A percentile compares a stretch with the other conserved stretches of the same genome.
Conservation (phyloP, 2,888 invertebrate species). For the Drosophila paracracens region DNA sequence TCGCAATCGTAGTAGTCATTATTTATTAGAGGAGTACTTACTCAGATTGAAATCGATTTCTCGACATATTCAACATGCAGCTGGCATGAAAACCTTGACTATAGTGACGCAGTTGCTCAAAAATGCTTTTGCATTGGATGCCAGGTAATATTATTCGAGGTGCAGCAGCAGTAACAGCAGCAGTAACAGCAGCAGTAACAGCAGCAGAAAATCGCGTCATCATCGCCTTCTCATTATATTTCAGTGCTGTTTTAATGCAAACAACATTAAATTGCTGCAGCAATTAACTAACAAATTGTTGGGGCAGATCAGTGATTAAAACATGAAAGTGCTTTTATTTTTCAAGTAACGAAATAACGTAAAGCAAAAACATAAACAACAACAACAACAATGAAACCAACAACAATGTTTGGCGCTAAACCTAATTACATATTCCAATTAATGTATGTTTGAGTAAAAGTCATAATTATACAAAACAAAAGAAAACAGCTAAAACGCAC, state of each 20-base stretch:
- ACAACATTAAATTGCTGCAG: slow-evolving; percentile 58
- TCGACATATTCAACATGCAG: slow-evolving; percentile 11
- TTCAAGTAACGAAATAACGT: slow-evolving; percentile 17
- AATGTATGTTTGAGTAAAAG: slow-evolving; percentile 36
- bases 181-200: slow-evolving; percentile 16
- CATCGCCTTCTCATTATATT: slow-evolving; percentile 14
- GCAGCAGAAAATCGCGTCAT: slow-evolving; percentile 23
- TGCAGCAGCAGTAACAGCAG: slow-evolving; percentile 13
- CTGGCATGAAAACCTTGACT: slow-evolving; percentile 32
- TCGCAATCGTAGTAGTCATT: neutral
- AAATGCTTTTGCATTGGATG: neutral
- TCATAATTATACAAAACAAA: neutral
- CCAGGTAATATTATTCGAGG: neutral
- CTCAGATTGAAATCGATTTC: slow-evolving; percentile 26
- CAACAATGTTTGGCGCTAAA: slow-evolving; percentile 25
- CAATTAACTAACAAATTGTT: slow-evolving; percentile 76
- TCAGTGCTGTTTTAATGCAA: slow-evolving; percentile 20
- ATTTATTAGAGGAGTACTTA: slow-evolving; percentile 9
- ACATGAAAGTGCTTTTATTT: slow-evolving; percentile 71
- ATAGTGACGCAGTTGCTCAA: slow-evolving; percentile 20
- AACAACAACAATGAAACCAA: slow-evolving; percentile 21
- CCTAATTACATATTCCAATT: slow-evolving; percentile 41
- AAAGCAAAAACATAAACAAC: slow-evolving; percentile 4
- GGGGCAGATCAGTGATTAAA: slow-evolving; percentile 75
- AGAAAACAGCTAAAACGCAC: neutral